A percentile compares a stretch with the other conserved stretches of the same genome.
These are phyloP conservation scores for Astatoreochromis straeleni DNA, from an alignment of 2,113 vertebrate genomes.

Conservation along the genomic window DNA sequence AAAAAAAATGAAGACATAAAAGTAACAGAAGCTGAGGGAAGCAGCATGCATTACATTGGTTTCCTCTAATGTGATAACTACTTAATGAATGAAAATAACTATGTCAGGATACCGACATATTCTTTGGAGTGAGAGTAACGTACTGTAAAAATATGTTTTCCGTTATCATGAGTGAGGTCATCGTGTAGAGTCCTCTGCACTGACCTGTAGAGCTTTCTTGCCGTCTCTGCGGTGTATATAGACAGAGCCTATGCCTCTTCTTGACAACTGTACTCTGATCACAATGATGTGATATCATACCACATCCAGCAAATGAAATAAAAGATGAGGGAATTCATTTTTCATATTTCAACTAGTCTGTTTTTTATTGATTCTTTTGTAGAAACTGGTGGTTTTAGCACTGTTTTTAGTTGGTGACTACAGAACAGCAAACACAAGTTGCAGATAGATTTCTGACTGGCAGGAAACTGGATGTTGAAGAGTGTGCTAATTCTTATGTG, in stretches of 20 bases:
- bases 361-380: background rate
- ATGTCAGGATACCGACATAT: background rate
- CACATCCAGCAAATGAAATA: background rate
- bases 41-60: background rate
- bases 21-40: background rate
- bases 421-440: slow-evolving; percentile 1
- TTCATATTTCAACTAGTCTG: background rate
- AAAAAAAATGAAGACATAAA: background rate
- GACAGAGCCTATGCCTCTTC: background rate
- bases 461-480: background rate
- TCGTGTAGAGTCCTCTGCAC: background rate
- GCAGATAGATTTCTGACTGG: background rate
- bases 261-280: background rate
- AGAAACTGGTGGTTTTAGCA: background rate
- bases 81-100: background rate
- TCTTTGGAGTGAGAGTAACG: background rate
- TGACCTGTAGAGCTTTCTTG: background rate
- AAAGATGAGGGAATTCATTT: slow-evolving; percentile 29
- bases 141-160: slow-evolving; percentile 38
- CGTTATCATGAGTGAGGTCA: background rate
- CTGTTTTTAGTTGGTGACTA: background rate
- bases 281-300: slow-evolving; percentile 4
- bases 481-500: background rate
- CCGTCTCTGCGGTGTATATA: background rate
- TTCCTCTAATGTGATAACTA: background rate